Evolutionary conservation across 2,797 vertebrate genomes (phyloP).

Genomic region (Spinibarbus caldwelli): DNA sequence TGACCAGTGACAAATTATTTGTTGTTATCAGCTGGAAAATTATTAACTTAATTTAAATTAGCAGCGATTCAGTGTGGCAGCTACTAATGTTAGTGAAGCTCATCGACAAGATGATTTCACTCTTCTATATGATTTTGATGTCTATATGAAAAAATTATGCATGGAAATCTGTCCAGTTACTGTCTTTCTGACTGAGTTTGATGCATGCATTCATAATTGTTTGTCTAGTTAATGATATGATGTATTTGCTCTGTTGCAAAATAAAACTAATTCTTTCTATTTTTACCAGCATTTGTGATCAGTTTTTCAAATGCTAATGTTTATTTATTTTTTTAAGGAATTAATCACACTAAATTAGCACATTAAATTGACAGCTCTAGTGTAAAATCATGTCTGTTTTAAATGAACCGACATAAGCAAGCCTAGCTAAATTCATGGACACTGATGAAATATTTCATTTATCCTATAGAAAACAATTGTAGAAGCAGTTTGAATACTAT

Average conservation of each 20-base stretch:
- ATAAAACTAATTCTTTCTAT: background rate
- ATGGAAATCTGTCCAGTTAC: background rate
- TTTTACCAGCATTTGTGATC: background rate
- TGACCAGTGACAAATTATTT: background rate
- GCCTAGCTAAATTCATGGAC: constrained; percentile 4
- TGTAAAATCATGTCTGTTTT: background rate
- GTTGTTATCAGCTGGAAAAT: background rate
- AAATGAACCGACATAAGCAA: background rate
- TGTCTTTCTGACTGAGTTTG: background rate
- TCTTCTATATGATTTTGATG: background rate
- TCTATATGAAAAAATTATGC: background rate
- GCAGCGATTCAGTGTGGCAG: background rate
- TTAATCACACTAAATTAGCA: background rate
- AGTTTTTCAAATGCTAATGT: background rate
- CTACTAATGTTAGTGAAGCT: background rate
- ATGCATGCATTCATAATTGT: background rate
- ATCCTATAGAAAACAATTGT: background rate
- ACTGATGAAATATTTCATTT: background rate
- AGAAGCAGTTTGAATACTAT: background rate
- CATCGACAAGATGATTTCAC: background rate
- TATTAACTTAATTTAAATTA: background rate
- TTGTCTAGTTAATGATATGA: background rate
- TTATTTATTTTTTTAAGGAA: too few relatives aligned
- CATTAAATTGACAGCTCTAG: background rate
- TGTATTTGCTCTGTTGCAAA: background rate